Evolutionary conservation across 2,797 vertebrate genomes (phyloP), one percentile per base, ranked within the genome.

Genomic region (Crypturellus tataupa): DNA sequence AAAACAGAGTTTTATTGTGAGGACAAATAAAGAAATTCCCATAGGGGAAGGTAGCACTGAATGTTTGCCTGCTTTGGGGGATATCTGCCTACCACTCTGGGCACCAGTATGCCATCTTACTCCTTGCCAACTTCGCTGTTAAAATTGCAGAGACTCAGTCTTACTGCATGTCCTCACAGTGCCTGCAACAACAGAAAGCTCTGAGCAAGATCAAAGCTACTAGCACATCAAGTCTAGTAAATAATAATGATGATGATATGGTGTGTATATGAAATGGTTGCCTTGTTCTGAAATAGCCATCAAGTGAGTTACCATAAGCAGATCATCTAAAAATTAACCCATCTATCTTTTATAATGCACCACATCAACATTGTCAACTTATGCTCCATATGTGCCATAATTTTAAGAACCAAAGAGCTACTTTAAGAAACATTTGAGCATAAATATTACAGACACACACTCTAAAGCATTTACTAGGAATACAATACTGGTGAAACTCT

Each of bases 171-270:
- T 80, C 70, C 72, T 77, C 60, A 80, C 33, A 87, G 64, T 44
- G 42, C 64, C 71, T 72, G 72, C 92, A 93, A 85, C 47, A 93
- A 80, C 40, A 33, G 42, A 73, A 94, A 90, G 60, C n/a, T 92
- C 90, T 85, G 81, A 84, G 62, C 39, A 82, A 49, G 75, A 63
- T 86, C 78, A 79, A 87, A 92, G 19, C 47, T 56, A 60, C 47
- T 51, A 77, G 51, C 27, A 68, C 9, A 53, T 27, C 37, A 76
- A 77, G 29, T 68, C 65, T 7, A 75, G 44, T 65, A 63, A 84
- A 46, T 40, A 90, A 33, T 21, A 89, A 44, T 25, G 51, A 49
- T 40, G 60, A n/a, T 64, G 68, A 37, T 62, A 64, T 55, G 39
- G 49, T 27, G 60, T n/a, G 44, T 12, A 42, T 19, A 59, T 6